Conservation (phyloP, 2,888 invertebrate genomes). For the Brachynemurus nebulosus region DNA sequence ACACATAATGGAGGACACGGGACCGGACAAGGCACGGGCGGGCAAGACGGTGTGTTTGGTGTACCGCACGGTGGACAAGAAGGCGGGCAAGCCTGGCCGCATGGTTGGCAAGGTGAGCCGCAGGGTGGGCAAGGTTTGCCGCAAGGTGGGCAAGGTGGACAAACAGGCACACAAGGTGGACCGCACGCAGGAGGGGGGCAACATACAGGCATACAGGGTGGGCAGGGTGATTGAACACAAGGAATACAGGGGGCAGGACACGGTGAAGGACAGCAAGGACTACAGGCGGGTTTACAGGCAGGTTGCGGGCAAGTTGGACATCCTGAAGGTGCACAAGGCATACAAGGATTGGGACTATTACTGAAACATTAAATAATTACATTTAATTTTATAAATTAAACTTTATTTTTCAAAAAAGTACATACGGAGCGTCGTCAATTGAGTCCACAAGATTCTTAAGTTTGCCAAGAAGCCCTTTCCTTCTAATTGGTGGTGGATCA, state of each 20-base stretch:
- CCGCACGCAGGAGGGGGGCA: background rate
- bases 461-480: background rate
- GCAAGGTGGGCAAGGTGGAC: background rate
- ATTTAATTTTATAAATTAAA: too few relatives aligned
- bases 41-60: background rate
- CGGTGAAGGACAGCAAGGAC: background rate
- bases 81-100: background rate
- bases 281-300: background rate
- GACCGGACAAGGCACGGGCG: background rate
- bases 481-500: background rate
- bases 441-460: background rate
- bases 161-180: background rate
- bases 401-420: too few relatives aligned
- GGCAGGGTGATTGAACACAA: background rate
- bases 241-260: background rate
- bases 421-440: constrained; percentile 3
- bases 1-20: constrained; percentile 1
- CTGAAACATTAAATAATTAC: too few relatives aligned
- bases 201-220: background rate
- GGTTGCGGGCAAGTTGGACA: background rate
- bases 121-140: background rate
- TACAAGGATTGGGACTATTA: too few relatives aligned
- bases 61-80: background rate
- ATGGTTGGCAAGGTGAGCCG: background rate
- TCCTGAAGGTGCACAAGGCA: background rate